phyloP scores from a whole-genome alignment of 1,140 invertebrate species.

The Megalopta genalis region DNA sequence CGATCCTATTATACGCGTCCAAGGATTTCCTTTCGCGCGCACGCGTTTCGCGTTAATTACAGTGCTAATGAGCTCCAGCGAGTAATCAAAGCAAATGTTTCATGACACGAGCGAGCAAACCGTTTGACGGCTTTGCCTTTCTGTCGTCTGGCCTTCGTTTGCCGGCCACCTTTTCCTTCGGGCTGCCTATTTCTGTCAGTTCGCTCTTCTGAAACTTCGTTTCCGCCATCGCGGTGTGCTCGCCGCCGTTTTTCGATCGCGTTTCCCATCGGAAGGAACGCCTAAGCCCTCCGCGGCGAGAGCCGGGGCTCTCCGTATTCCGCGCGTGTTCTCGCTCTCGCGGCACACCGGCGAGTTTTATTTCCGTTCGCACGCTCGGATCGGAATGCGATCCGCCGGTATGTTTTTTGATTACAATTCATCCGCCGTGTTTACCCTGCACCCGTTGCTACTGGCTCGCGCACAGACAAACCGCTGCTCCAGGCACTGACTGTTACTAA shows the following conservation, averaged over 20 bases:
- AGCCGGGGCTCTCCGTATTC: too few relatives aligned
- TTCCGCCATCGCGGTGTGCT: constrained; percentile 1
- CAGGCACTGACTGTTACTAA: constrained; percentile 72
- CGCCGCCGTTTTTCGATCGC: background rate
- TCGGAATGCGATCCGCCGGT: constrained; percentile 15
- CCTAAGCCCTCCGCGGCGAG: too few relatives aligned
- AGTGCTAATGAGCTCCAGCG: constrained; percentile 38
- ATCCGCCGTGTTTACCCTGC: constrained; percentile 51
- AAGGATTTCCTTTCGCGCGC: constrained; percentile 4
- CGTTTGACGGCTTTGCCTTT: constrained; percentile 42
- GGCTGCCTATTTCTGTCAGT: constrained; percentile 19
- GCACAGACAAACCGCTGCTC: constrained; percentile 60
- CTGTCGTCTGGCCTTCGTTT: constrained; percentile 30
- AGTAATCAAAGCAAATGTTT: constrained; percentile 43
- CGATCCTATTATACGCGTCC: constrained; percentile 7
- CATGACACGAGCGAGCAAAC: constrained; percentile 27
- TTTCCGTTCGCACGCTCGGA: constrained; percentile 1
- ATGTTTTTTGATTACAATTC: constrained; percentile 36
- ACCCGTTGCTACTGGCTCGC: constrained; percentile 26
- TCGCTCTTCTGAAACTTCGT: constrained; percentile 7
- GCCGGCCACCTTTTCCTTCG: background rate
- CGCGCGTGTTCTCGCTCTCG: too few relatives aligned
- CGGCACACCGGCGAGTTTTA: background rate
- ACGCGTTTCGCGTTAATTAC: constrained; percentile 26
- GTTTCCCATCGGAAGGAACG: background rate